Base-by-base conservation (phyloP, 2,888 invertebrate species). In the Papilio elwesi region DNA sequence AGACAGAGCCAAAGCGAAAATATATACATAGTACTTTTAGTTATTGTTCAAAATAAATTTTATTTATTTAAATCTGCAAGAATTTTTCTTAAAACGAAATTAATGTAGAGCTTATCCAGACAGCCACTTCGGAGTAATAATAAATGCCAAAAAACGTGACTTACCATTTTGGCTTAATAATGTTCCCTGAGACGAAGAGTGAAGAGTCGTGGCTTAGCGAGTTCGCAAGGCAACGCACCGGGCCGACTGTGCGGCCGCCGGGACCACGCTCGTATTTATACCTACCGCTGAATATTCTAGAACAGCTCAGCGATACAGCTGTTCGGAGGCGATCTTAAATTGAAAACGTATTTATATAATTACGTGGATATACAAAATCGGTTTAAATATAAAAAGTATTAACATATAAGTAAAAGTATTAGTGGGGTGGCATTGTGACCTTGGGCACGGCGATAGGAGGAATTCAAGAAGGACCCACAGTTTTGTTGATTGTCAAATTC, bases 171-270 rank as follows among this genome's bases (percentile, higher is more conserved):
- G 77, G 70, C 73, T 74, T 68, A 15, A 15, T 70, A 68, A 47
- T 52, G 48, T 53, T 71, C 51, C 47, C 69, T 62, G 64, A 57
- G 36, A 51, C 11, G 73, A 70, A 71, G 36, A 62, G n/a, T 62
- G 67, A 68, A 75, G 74, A 59, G 67, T 73, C 4, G 80, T 86
- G 82, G 89, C 89, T 85, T 86, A 81, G 90, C 85, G 89, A 79
- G 92, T 87, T 89, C 83, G 92, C 83, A 79, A 92, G 87, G 92
- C 91, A 92, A 92, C 92, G 86, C 92, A 88, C 92, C 90, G 90
- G 82, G 89, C 91, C 80, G 83, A 92, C 91, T 92, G 89, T 89
- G 86, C 73, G 74, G 71, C 79, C 77, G 70, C 51, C 70, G 76
- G 66, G 62, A 69, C 16, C 55, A 16, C 13, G 70, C n/a, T 53